Evolutionary conservation across 2,888 invertebrate species (phyloP), one percentile per base, ranked within the genome.

Genomic region (Chymomyza amoena): DNA sequence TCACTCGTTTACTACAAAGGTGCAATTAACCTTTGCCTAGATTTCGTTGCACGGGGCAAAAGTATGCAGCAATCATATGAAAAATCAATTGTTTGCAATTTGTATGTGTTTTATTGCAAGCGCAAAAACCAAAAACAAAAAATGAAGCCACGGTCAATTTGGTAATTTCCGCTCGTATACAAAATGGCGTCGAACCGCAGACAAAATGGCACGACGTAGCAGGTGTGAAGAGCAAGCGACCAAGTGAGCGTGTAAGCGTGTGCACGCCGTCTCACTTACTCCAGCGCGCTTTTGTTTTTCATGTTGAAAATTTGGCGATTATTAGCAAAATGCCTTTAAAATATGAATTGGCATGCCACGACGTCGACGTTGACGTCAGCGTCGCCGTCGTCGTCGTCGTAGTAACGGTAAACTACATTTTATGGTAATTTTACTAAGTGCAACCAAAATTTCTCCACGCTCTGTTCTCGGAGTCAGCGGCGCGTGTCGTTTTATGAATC

Each of bases 111-210:
- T 83, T 80, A 82, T 82, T 77, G 73, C 54, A 57, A 28, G 28
- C 25, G 20, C 15, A 51, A 63, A 63, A 64, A 54, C 39, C 67
- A 70, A 68, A 54, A 63, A 54, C 61, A 75, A 75, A 4, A 84
- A 88, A 78, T 80, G 78, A 77, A 87, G 89, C 85, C 85, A 88
- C 82, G 85, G 89, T 78, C 85, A 87, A 85, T 85, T 85, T 84
- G 76, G 77, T 64, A 76, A 81, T 84, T 81, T 84, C 87, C 88
- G 83, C 76, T 79, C 78, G 78, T 78, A 81, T 73, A 76, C 76
- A 74, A 77, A 76, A 80, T 20, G 52, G 18, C 39, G 39, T 45
- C 39, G 39, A 45, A 45, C 45, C 20, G 52, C 39, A 64, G 61
- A 16, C 28, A 20, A 50, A 32, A 45, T 32, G 32, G 20, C 63